These are phyloP conservation scores for Lasiurus cinereus DNA, from an alignment of 2,113 vertebrate species.

Conservation along the genomic window DNA sequence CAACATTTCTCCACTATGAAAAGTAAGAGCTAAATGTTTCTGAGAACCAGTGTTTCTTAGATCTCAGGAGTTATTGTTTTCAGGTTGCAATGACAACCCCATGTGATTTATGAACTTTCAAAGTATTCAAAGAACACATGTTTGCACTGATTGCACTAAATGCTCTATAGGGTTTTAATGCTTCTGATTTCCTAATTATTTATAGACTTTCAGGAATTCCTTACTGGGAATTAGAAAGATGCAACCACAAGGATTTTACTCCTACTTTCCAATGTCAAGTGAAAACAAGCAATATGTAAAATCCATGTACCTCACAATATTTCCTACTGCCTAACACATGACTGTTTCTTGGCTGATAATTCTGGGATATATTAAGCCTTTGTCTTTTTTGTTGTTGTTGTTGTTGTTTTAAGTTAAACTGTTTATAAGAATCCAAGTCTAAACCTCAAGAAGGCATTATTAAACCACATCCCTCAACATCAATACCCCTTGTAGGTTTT, in stretches of 20 bases:
- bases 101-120: constrained; percentile 29
- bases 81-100: not conserved
- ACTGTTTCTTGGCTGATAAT: not conserved
- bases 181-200: not conserved
- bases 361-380: not conserved
- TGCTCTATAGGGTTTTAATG: not conserved
- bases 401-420: constrained; percentile 1
- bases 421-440: not conserved
- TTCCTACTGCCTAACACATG: constrained; percentile 11
- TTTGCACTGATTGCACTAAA: constrained; percentile 11
- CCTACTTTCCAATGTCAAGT: not conserved
- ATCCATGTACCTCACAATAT: not conserved
- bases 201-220: not conserved
- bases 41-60: not conserved
- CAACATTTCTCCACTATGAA: not conserved
- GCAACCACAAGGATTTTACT: not conserved
- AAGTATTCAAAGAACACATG: constrained; percentile 5
- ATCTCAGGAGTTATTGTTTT: not conserved
- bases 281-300: constrained; percentile 36
- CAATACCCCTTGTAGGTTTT: not conserved
- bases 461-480: not conserved
- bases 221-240: not conserved
- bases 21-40: not conserved
- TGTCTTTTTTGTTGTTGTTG: not conserved
- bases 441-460: not conserved